A percentile compares a stretch with the other conserved stretches of the same genome.
Conservation (phyloP, 2,888 invertebrate species). For the Cataglyphis rosenhaueri region DNA sequence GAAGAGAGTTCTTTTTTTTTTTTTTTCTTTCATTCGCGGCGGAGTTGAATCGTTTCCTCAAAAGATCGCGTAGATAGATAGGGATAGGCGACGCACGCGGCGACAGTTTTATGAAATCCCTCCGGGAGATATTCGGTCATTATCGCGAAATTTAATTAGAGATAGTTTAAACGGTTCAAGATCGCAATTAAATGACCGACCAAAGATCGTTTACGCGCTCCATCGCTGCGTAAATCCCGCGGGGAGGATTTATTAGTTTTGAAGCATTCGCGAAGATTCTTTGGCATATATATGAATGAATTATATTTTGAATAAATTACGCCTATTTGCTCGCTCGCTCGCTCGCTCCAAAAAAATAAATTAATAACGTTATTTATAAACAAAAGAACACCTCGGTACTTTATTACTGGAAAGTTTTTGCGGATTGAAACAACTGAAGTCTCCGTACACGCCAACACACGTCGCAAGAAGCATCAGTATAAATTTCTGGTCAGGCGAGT, state of each 20-base stretch:
- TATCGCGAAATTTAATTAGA: conserved; percentile 51
- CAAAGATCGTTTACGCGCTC: neutral
- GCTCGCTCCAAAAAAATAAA: conserved; percentile 13
- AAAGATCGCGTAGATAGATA: conserved; percentile 27
- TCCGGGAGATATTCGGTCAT: conserved; percentile 35
- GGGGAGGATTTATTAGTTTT: conserved; percentile 43
- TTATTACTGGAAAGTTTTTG: conserved; percentile 64
- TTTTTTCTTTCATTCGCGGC: neutral
- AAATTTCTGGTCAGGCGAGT: conserved; percentile 75
- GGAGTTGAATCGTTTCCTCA: neutral
- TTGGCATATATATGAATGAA: neutral
- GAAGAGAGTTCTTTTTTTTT: conserved; percentile 32
- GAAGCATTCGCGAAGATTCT: conserved; percentile 1
- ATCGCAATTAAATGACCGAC: conserved; percentile 46
- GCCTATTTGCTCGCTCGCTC: neutral
- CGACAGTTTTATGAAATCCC: conserved; percentile 43
- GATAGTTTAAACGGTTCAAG: conserved; percentile 42
- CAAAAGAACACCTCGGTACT: conserved; percentile 37
- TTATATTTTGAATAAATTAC: neutral
- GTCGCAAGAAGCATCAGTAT: conserved; percentile 73
- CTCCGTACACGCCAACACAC: conserved; percentile 32
- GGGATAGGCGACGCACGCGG: neutral
- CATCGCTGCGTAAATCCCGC: conserved; percentile 20
- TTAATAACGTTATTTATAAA: conserved; percentile 43
- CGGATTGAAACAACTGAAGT: conserved; percentile 62